These are phyloP conservation scores for Argyrosomus japonicus DNA, from an alignment of 2,113 vertebrate species.

Conservation along the genomic window DNA sequence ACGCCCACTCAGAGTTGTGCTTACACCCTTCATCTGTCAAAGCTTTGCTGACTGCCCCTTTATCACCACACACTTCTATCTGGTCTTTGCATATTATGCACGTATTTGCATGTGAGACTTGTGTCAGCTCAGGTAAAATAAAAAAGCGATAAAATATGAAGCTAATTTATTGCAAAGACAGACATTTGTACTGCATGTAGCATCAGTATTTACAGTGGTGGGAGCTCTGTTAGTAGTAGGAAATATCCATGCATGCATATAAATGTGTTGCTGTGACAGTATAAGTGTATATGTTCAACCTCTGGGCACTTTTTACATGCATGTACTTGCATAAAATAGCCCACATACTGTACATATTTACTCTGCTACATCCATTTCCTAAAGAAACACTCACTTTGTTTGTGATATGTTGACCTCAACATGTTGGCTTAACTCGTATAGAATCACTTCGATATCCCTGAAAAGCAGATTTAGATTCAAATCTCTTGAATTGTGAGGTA, in stretches of 20 bases:
- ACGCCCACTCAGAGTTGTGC: slow-evolving; percentile 4
- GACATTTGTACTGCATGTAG: neutral
- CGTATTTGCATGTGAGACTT: slow-evolving; percentile 45
- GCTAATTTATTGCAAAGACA: neutral
- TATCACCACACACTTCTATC: neutral
- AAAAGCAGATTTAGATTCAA: neutral
- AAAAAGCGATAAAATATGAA: neutral
- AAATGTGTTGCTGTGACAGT: neutral
- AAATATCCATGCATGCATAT: too few species aligned
- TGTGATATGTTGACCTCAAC: neutral
- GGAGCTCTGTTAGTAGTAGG: neutral
- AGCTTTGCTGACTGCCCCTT: slow-evolving; percentile 5
- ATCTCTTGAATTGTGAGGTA: neutral
- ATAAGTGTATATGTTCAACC: neutral
- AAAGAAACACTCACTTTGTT: neutral
- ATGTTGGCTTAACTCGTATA: neutral
- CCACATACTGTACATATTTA: neutral
- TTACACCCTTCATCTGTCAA: neutral
- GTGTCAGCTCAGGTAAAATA: neutral
- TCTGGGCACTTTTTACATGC: neutral
- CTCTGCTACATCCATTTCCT: neutral
- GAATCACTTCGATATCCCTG: neutral
- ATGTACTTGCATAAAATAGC: neutral
- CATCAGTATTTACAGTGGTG: neutral
- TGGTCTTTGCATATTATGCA: slow-evolving; percentile 43